Conservation (phyloP, 2,888 invertebrate species). For the Eulithis prunata region DNA sequence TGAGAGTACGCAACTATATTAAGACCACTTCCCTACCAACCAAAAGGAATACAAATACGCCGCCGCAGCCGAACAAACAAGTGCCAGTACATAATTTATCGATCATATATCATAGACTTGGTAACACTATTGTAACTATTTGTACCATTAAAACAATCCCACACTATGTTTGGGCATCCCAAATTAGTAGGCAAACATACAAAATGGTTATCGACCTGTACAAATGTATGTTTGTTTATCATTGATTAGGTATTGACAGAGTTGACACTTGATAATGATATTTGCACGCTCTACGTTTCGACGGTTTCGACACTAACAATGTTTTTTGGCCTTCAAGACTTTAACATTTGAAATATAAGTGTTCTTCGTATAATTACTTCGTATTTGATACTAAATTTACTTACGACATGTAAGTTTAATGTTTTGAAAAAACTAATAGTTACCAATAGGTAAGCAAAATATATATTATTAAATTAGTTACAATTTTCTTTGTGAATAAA, state of each 20-base stretch:
- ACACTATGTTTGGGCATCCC: constrained; percentile 54
- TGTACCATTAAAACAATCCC: constrained; percentile 53
- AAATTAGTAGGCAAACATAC: constrained; percentile 60
- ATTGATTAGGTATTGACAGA: constrained; percentile 45
- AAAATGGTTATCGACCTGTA: constrained; percentile 47
- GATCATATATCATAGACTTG: constrained; percentile 47
- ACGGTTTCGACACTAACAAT: neutral
- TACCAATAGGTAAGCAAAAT: too few relatives aligned
- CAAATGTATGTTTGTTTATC: constrained; percentile 44
- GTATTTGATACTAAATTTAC: neutral
- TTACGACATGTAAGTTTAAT: too few relatives aligned
- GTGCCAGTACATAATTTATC: constrained; percentile 40
- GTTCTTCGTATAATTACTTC: neutral
- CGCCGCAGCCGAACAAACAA: constrained; percentile 22
- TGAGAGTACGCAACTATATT: neutral
- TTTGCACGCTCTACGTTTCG: constrained; percentile 16
- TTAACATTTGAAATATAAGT: neutral
- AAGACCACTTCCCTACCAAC: constrained; percentile 4
- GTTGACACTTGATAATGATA: constrained; percentile 28
- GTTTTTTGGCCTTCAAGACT: neutral
- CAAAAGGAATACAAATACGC: constrained; percentile 19
- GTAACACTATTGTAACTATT: constrained; percentile 50
- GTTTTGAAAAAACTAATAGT: too few relatives aligned
- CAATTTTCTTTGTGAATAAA: too few relatives aligned
- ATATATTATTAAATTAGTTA: too few relatives aligned